Evolutionary conservation across 2,797 vertebrate species (phyloP).

Genomic region (Sarcoramphus papa): DNA sequence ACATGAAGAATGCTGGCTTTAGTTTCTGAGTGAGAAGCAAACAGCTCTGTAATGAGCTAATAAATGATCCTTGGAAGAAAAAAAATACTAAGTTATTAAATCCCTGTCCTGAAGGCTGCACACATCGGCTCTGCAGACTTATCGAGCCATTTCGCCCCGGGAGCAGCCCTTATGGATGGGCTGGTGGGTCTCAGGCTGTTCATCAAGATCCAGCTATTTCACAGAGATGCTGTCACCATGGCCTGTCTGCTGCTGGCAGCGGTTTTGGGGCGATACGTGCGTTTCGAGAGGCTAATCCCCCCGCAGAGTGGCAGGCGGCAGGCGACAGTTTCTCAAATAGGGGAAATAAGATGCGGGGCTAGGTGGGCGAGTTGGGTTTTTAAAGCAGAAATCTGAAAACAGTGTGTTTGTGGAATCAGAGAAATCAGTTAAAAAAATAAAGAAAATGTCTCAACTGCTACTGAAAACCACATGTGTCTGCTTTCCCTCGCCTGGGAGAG

Average conservation of each 20-base stretch:
- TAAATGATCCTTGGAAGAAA: neutral
- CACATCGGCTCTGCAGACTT: neutral
- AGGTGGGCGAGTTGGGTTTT: neutral
- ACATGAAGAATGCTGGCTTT: neutral
- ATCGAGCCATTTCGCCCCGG: fast-evolving
- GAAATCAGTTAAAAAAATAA: neutral
- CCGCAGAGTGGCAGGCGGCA: fast-evolving
- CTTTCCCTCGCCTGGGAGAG: neutral
- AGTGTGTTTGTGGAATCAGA: neutral
- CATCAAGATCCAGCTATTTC: neutral
- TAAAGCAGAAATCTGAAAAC: neutral
- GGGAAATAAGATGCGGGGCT: neutral
- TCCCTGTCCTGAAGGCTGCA: neutral
- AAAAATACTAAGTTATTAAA: neutral
- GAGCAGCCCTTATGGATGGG: neutral
- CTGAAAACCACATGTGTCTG: fast-evolving
- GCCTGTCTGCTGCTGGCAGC: neutral
- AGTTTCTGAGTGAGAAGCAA: neutral
- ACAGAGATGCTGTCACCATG: neutral
- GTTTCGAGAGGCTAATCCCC: neutral
- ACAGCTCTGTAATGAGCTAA: neutral
- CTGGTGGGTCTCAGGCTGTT: neutral
- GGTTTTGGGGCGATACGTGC: neutral
- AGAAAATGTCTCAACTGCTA: neutral
- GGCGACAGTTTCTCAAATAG: neutral